Conservation (phyloP, 35 echinoderm and acorn worm genomes). For the Apostichopus californicus region DNA sequence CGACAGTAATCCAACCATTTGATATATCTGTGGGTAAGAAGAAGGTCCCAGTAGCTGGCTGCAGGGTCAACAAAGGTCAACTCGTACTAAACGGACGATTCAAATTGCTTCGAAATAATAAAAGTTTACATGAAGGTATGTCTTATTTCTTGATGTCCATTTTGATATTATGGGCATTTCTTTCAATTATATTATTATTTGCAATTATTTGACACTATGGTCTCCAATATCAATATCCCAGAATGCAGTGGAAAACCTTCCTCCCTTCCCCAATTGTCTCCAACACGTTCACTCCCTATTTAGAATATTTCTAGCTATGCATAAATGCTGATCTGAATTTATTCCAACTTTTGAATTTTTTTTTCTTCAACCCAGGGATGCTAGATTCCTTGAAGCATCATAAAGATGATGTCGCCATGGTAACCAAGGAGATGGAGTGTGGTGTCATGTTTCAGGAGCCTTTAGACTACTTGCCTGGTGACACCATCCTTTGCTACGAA, state of each 20-base stretch:
- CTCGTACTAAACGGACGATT: constrained; percentile 58
- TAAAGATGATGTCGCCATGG: constrained; percentile 81
- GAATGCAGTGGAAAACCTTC: too few species aligned
- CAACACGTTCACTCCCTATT: too few species aligned
- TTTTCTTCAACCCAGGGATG: constrained; percentile 70
- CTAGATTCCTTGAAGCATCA: constrained; percentile 89
- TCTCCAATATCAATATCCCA: too few species aligned
- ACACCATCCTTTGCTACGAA: constrained; percentile 86
- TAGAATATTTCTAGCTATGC: too few species aligned
- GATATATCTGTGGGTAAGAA: constrained; percentile 74
- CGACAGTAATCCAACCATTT: constrained; percentile 81
- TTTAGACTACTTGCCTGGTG: constrained; percentile 72
- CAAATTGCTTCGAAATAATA: constrained; percentile 74
- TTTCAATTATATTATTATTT: too few species aligned
- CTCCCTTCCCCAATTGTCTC: too few species aligned
- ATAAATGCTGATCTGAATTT: too few species aligned
- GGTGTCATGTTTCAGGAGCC: constrained; percentile 84
- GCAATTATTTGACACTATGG: too few species aligned
- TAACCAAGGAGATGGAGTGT: constrained; percentile 90
- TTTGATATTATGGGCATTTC: too few species aligned
- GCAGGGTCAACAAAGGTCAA: constrained; percentile 84
- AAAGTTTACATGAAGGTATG: constrained; percentile 80
- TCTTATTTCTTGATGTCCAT: background rate
- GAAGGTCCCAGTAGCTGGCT: constrained; percentile 83
- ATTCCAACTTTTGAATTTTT: too few species aligned